Percentiles rank a stretch among this genome's conserved stretches.
phyloP scores from a whole-genome alignment of 2,888 invertebrate species.

The Xestobium rufovillosum region DNA sequence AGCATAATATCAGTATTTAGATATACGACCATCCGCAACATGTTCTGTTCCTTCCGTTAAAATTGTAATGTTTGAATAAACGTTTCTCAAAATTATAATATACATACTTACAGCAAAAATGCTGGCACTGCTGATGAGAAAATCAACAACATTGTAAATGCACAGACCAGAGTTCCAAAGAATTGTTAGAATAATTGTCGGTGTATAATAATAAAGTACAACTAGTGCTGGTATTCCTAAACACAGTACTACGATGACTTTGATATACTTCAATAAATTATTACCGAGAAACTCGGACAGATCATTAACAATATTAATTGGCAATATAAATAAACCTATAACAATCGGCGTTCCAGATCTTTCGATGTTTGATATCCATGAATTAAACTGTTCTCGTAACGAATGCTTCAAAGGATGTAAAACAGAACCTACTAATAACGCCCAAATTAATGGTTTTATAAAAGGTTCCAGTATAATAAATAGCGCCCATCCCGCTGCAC shows the following conservation, averaged over 20 bases:
- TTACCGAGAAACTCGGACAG: slow-evolving; percentile 67
- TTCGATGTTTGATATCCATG: slow-evolving; percentile 70
- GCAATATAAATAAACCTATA: slow-evolving; percentile 53
- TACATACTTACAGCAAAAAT: slow-evolving; percentile 35
- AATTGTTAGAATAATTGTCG: slow-evolving; percentile 53
- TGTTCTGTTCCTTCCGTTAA: too few species aligned
- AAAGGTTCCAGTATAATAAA: slow-evolving; percentile 86
- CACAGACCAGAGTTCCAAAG: slow-evolving; percentile 45
- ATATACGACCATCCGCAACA: too few species aligned
- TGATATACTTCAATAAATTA: slow-evolving; percentile 60
- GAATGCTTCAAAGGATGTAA: slow-evolving; percentile 90
- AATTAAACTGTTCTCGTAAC: slow-evolving; percentile 64
- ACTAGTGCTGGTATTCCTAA: slow-evolving; percentile 47
- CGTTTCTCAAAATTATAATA: slow-evolving; percentile 7
- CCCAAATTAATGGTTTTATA: slow-evolving; percentile 92
- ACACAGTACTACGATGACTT: slow-evolving; percentile 47
- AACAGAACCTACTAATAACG: slow-evolving; percentile 90
- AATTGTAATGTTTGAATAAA: too few species aligned
- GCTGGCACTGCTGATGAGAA: slow-evolving; percentile 37
- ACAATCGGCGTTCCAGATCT: slow-evolving; percentile 60
- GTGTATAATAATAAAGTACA: slow-evolving; percentile 65
- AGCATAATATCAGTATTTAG: too few species aligned
- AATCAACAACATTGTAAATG: slow-evolving; percentile 30
- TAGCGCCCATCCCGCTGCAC: slow-evolving; percentile 66
- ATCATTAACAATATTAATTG: slow-evolving; percentile 68